Percentiles rank a stretch among this genome's conserved stretches.
phyloP scores from a whole-genome alignment of 1,140 invertebrate genomes.

The Choristoneura fumiferana region DNA sequence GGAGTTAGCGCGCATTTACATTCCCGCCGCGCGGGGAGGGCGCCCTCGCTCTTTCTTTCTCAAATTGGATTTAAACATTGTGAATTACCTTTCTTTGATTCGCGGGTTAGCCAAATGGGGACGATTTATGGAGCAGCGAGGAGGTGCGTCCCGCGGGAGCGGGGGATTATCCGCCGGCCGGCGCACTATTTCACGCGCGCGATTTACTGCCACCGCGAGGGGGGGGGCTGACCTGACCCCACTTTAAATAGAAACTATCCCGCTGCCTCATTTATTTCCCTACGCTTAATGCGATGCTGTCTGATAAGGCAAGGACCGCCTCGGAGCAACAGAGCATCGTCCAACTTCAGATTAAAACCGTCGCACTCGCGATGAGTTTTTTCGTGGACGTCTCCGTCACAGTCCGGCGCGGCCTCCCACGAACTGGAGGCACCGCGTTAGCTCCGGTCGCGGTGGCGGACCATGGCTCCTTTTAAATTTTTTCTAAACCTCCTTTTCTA shows the following conservation, averaged over 20 bases:
- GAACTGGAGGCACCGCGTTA: not conserved
- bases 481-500: no score
- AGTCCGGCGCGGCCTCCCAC: conserved; percentile 2
- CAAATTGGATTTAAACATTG: conserved; percentile 62
- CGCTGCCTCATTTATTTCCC: conserved; percentile 31
- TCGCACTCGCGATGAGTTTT: not conserved
- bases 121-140: conserved; percentile 54
- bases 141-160: conserved; percentile 30
- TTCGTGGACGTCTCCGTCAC: not conserved
- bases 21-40: conserved; percentile 21
- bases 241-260: conserved; percentile 38
- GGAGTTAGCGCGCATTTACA: conserved; percentile 16
- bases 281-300: conserved; percentile 57
- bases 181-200: conserved; percentile 41
- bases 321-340: not conserved
- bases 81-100: conserved; percentile 65
- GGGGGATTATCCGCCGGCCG: conserved; percentile 17
- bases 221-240: conserved; percentile 32
- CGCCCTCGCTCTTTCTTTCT: conserved; percentile 29
- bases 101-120: conserved; percentile 62
- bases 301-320: conserved; percentile 24
- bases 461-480: no score
- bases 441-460: no score
- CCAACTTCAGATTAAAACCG: no score
- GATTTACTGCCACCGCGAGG: conserved; percentile 40